Evolutionary conservation across 1,140 invertebrate species (phyloP), one percentile per base, ranked within the genome.

Genomic region (Zophobas atratus): DNA sequence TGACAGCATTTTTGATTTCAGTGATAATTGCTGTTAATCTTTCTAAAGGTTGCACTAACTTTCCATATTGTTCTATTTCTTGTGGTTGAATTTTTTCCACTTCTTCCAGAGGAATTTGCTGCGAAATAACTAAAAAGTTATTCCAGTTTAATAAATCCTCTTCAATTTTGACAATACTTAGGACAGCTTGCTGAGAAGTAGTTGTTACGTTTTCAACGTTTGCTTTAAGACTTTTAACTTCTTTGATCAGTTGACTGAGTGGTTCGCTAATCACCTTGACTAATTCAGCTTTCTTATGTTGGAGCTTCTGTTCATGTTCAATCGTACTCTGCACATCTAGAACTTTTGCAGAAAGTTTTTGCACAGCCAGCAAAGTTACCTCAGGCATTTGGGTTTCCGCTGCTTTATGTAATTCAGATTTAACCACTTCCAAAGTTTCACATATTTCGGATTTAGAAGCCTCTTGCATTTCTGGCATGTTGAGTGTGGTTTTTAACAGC

Each of bases 401-500:
- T 33, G 39, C 38, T 38, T 43, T 8, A 20, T 73, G 33, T 6
- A 55, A 3, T 41, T 67, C 33, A 67, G 8, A 51, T 56, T 56
- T 74, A 33, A 74, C 33, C 48, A 6, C 8, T 32, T 77, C 49
- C 6, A 78, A n/a, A 8, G 3, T 60, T 1, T 35, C 49, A 1
- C 72, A 6, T 34, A 71, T 39, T 32, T 60, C 43, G 38, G 34
- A 6, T 53, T 79, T 79, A 41, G 73, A 36, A 43, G 32, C 33
- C 74, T 79, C 75, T 34, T 77, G 36, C 38, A 60, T 6, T 77
- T 73, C 35, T 0, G 78, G 78, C 39, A 60, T 48, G 8, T 41
- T 36, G 32, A 79, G 34, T 8, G 41, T 38, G n/a, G 39, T 63
- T 35, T 56, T 57, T 48, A 77, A 51, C 48, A 57, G 39, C 1